phyloP scores from a whole-genome alignment of 1,140 invertebrate genomes.

The Cotesia glomerata region DNA sequence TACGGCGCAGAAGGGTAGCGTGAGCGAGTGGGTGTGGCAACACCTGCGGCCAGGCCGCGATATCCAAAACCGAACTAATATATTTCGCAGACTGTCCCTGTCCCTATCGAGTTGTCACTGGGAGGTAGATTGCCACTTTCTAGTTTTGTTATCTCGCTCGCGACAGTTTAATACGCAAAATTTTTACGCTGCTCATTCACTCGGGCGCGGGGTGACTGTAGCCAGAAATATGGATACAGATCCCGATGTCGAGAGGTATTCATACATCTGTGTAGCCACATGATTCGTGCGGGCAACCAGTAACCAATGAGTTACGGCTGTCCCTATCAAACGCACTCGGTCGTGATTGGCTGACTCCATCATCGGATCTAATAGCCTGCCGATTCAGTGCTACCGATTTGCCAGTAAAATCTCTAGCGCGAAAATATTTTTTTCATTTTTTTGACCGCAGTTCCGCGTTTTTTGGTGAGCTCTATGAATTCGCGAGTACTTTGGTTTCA shows the following conservation, averaged over 20 bases:
- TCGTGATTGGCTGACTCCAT: constrained; percentile 26
- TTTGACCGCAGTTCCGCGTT: too few relatives aligned
- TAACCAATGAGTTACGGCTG: constrained; percentile 27
- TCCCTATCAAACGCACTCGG: constrained; percentile 28
- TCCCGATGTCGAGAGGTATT: neutral
- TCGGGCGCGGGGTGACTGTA: neutral
- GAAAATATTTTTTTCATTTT: neutral
- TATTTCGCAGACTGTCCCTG: constrained; percentile 11
- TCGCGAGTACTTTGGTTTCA: neutral
- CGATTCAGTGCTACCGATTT: constrained; percentile 9
- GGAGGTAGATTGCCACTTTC: constrained; percentile 4
- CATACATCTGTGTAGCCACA: constrained; percentile 18
- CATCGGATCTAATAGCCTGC: constrained; percentile 22
- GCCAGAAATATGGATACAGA: neutral
- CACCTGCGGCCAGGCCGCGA: constrained; percentile 6
- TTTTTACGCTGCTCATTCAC: constrained; percentile 12
- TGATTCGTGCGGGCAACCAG: constrained; percentile 20
- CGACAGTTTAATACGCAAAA: constrained; percentile 28
- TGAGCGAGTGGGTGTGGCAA: neutral
- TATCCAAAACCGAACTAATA: constrained; percentile 13
- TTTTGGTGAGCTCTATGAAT: neutral
- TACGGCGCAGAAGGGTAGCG: neutral
- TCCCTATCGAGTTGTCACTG: constrained; percentile 18
- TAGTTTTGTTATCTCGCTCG: constrained; percentile 18
- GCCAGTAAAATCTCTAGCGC: neutral